phyloP scores from a whole-genome alignment of 1,140 invertebrate genomes.

The Phocides pigmalion region DNA sequence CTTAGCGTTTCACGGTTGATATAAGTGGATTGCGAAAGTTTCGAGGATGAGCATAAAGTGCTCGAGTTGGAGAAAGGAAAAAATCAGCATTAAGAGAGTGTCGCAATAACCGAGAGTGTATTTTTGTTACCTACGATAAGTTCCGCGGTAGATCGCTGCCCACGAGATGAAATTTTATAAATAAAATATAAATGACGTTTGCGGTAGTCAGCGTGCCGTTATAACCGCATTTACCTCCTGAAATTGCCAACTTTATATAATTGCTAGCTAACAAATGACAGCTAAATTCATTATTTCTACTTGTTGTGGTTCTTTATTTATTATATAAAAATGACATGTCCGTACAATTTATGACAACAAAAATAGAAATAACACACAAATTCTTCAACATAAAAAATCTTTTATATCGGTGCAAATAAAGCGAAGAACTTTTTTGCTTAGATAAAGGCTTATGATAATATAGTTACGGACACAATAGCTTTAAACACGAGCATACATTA shows the following conservation, averaged over 20 bases:
- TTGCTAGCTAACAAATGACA: not conserved
- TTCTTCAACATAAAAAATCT: too few species aligned
- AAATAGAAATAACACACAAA: too few species aligned
- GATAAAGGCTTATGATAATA: too few species aligned
- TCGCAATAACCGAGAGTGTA: conserved; percentile 73
- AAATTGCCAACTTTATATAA: not conserved
- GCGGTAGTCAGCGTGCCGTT: conserved; percentile 4
- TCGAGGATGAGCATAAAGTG: conserved; percentile 80
- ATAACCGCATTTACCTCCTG: not conserved
- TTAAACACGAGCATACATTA: conserved; percentile 10
- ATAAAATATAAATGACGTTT: conserved; percentile 41
- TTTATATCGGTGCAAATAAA: too few species aligned
- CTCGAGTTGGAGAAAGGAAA: conserved; percentile 67
- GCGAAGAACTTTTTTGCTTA: too few species aligned
- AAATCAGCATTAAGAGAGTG: conserved; percentile 76
- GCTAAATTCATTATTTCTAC: too few species aligned
- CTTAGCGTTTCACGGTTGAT: conserved; percentile 79
- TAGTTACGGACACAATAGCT: not conserved
- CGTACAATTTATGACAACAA: too few species aligned
- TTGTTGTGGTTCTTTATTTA: too few species aligned
- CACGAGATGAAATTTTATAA: conserved; percentile 51
- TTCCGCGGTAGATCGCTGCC: conserved; percentile 56
- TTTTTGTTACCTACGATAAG: conserved; percentile 71
- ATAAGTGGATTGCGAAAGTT: conserved; percentile 83
- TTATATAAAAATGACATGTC: too few species aligned